These are phyloP conservation scores for Ardeotis arabs DNA, from an alignment of 2,113 vertebrate species.

Conservation along the genomic window DNA sequence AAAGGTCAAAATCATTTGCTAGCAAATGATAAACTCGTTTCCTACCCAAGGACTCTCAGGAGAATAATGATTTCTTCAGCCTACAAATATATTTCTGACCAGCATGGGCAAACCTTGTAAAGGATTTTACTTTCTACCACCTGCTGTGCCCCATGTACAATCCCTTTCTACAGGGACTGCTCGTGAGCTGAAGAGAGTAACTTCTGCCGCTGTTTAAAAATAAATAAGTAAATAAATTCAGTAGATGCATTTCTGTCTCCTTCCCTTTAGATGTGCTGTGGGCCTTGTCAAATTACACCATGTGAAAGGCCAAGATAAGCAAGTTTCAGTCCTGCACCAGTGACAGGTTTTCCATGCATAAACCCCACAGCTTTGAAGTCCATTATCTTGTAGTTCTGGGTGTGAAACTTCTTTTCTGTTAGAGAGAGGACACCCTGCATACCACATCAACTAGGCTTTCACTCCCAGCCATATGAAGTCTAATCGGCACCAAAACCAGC, in stretches of 20 bases:
- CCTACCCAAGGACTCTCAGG: conserved; percentile 26
- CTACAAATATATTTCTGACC: conserved; percentile 11
- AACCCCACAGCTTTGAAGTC: conserved; percentile 28
- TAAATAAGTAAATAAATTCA: conserved; percentile 48
- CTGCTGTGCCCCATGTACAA: not conserved
- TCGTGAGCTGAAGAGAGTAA: not conserved
- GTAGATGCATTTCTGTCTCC: not conserved
- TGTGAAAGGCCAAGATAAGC: conserved; percentile 57
- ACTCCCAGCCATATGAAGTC: not conserved
- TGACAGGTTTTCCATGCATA: conserved; percentile 25
- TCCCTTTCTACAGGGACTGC: not conserved
- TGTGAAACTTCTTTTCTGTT: not conserved
- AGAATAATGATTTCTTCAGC: conserved; percentile 50
- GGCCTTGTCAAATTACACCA: conserved; percentile 27
- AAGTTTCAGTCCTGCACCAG: conserved; percentile 36
- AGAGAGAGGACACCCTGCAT: not conserved
- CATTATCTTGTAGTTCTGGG: not conserved
- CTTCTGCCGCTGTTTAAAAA: conserved; percentile 16
- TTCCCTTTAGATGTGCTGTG: not conserved
- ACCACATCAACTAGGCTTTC: not conserved
- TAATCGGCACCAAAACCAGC: not conserved
- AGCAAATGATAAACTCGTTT: conserved; percentile 48
- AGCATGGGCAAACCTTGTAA: not conserved
- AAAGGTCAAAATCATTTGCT: conserved; percentile 63
- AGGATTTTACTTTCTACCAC: not conserved